Evolutionary conservation across 23 tunicate species (phyloP), one percentile per base, ranked within the genome.

Genomic region (Halocynthia aurantium): DNA sequence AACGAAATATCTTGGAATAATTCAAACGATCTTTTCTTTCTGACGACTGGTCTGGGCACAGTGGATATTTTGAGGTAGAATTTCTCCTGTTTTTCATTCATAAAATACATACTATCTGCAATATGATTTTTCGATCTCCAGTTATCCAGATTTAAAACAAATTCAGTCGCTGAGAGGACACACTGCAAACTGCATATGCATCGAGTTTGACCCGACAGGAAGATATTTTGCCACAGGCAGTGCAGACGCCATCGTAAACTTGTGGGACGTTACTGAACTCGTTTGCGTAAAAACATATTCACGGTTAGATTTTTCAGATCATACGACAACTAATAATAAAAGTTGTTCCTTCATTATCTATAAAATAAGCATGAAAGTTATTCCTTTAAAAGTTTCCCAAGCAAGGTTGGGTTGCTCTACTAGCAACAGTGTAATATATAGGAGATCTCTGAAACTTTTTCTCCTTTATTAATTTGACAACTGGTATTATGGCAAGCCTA

Each of bases 1-100:
- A 96, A 96, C 62, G 99, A 96, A 78, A 96, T 96, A 54, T 71
- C 90, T 6, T 96, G 99, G 99, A 87, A 96, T 69, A 96, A 96
- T 67, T 58, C 89, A 19, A 91, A 86, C 49, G 96, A 89, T 79
- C 81, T 83, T 13, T 96, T 96, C 67, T 96, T 89, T 70, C 77
- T 90, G 66, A 96, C 99, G n/a, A 96, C 96, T 5, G 99, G 99
- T 7, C 80, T 77, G 17, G 99, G 99, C 8, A 82, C 99, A 11
- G 87, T 96, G 19, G 61, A 81, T 44, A 77, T 81, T 52, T 20
- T 81, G 56, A 74, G 78, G 78, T 74, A 10, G 13, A 58, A 15
- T 15, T 13, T 58, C 17, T 4, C 64, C 2, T 58, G 64, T 13
- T 58, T 58, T 58, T 58, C 64, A 54, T 0, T 44, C 13, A 2